Conservation (phyloP, 2,888 invertebrate genomes). For the Sacculina carcini region DNA sequence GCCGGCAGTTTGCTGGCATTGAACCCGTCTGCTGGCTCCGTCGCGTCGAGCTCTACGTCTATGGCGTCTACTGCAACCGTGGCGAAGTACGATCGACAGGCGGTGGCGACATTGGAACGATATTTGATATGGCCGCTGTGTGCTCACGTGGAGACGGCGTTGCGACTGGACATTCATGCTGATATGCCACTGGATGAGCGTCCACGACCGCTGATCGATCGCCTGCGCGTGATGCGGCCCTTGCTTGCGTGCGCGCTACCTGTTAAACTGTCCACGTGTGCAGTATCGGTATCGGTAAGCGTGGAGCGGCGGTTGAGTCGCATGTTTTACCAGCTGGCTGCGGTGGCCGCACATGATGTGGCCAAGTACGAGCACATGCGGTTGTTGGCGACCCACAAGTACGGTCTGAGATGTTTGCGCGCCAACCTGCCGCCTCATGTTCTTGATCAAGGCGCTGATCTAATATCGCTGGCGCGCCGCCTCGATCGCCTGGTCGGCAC, state of each 20-base stretch:
- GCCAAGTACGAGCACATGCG: slow-evolving; percentile 92
- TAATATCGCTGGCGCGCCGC: slow-evolving; percentile 87
- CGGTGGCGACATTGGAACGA: slow-evolving; percentile 46
- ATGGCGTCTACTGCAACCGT: not conserved
- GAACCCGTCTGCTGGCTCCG: no score
- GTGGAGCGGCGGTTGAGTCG: slow-evolving; percentile 76
- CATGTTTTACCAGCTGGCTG: slow-evolving; percentile 89
- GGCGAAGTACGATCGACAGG: slow-evolving; percentile 22
- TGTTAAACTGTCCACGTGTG: not conserved
- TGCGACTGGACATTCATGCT: slow-evolving; percentile 70
- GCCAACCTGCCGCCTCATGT: slow-evolving; percentile 88
- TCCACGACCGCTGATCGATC: slow-evolving; percentile 36
- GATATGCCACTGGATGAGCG: slow-evolving; percentile 41
- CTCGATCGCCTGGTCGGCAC: slow-evolving; percentile 79
- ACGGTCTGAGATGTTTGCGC: slow-evolving; percentile 52
- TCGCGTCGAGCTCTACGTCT: not conserved
- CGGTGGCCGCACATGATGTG: slow-evolving; percentile 92
- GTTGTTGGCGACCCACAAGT: slow-evolving; percentile 59
- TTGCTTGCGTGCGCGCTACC: not conserved
- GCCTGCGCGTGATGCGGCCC: slow-evolving; percentile 24
- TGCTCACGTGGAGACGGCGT: slow-evolving; percentile 54
- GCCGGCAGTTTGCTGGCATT: not conserved
- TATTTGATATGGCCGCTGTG: slow-evolving; percentile 46
- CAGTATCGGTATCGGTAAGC: slow-evolving; percentile 19
- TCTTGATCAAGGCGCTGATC: slow-evolving; percentile 80